A percentile compares a stretch with the other conserved stretches of the same genome.
phyloP scores from a whole-genome alignment of 2,113 vertebrate species.

The Oryzias woworae region DNA sequence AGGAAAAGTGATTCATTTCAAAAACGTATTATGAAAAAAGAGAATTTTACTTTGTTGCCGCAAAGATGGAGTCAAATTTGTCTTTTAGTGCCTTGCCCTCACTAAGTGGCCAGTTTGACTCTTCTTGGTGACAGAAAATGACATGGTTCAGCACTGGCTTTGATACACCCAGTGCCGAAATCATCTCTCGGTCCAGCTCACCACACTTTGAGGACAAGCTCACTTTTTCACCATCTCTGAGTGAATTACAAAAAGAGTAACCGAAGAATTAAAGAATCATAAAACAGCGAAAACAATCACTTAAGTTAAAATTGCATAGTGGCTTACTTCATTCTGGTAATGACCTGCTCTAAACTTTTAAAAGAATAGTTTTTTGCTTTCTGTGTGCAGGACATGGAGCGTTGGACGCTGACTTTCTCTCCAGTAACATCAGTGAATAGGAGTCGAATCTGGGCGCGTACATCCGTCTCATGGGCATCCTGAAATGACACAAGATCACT shows the following conservation, averaged over 20 bases:
- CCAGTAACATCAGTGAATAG: constrained; percentile 90
- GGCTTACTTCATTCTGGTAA: constrained; percentile 88
- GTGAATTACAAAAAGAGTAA: constrained; percentile 9
- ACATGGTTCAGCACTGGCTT: constrained; percentile 94
- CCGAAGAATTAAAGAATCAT: background rate
- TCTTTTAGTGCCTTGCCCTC: constrained; percentile 96
- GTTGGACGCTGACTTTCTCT: constrained; percentile 84
- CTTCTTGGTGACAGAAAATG: constrained; percentile 99
- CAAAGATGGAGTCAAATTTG: constrained; percentile 98
- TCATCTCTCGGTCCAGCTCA: constrained; percentile 95
- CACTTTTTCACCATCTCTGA: constrained; percentile 85
- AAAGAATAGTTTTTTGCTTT: constrained; percentile 90
- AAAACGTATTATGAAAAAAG: background rate
- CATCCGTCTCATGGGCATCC: constrained; percentile 95
- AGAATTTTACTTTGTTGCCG: constrained; percentile 89
- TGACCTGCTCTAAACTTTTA: constrained; percentile 93
- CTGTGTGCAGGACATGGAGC: constrained; percentile 93
- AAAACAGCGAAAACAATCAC: background rate
- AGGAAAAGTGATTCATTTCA: background rate
- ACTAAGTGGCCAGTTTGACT: constrained; percentile 96
- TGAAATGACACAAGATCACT: constrained; percentile 49
- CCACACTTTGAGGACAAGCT: constrained; percentile 96
- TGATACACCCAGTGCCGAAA: constrained; percentile 91
- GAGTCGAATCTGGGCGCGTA: constrained; percentile 92
- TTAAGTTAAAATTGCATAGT: background rate